These are phyloP conservation scores for Sycophila sp. DNA, from an alignment of 1,140 invertebrate species.

Conservation along the genomic window DNA sequence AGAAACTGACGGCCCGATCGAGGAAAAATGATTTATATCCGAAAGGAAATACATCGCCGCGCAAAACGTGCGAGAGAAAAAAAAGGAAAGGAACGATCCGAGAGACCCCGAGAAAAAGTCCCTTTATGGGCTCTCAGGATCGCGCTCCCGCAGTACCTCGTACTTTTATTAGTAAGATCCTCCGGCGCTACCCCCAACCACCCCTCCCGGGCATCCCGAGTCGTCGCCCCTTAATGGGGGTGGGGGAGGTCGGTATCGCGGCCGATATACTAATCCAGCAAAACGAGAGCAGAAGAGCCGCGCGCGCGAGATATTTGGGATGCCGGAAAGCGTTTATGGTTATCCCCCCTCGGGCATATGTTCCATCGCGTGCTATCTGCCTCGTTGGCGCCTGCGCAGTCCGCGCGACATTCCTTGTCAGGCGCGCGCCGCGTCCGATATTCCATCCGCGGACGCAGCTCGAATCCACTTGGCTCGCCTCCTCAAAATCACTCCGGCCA, in stretches of 20 bases:
- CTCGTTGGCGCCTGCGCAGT: neutral
- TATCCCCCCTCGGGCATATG: slow-evolving; percentile 9
- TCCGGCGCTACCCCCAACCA: neutral
- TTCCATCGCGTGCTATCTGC: neutral
- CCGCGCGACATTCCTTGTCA: slow-evolving; percentile 1
- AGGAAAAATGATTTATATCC: too few species aligned
- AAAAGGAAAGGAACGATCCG: too few species aligned
- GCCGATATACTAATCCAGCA: slow-evolving; percentile 7
- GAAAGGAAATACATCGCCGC: too few species aligned
- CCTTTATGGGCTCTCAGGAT: too few species aligned
- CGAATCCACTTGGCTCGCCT: too few species aligned
- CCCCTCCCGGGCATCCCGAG: too few species aligned
- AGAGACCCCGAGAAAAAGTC: too few species aligned
- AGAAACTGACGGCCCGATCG: too few species aligned
- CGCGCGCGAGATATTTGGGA: slow-evolving; percentile 12
- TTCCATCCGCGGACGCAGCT: too few species aligned
- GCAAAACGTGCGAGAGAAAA: too few species aligned
- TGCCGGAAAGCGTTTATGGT: slow-evolving; percentile 24
- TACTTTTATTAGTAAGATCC: slow-evolving; percentile 12
- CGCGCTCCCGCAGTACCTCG: neutral
- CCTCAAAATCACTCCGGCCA: too few species aligned
- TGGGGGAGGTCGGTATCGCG: neutral
- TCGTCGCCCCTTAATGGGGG: too few species aligned
- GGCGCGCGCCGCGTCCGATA: neutral
- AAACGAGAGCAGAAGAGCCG: neutral